Conservation (phyloP, 2,888 invertebrate genomes). For the Kryphioiulus occultus region DNA sequence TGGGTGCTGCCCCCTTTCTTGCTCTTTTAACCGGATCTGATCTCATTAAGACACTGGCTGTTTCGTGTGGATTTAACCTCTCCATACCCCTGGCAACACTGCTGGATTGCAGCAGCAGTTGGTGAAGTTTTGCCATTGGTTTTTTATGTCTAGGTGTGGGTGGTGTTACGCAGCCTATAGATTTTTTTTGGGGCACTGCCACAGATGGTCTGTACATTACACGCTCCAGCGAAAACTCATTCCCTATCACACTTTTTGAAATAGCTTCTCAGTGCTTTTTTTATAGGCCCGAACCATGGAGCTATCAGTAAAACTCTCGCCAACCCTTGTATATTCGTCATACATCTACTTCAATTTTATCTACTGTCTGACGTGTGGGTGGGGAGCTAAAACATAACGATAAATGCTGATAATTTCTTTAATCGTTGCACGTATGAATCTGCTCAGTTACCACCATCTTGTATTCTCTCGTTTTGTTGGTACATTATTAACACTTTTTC, state of each 20-base stretch:
- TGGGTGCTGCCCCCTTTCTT: neutral
- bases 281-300: neutral
- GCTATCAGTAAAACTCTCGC: neutral
- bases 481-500: no score
- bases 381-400: neutral
- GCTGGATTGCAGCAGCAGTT: neutral
- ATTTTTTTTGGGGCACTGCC: neutral
- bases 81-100: neutral
- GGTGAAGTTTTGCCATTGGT: neutral
- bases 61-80: neutral
- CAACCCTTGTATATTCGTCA: neutral
- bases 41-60: conserved; percentile 3
- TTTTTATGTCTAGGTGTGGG: neutral
- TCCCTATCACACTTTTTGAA: conserved; percentile 17
- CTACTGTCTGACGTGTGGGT: neutral
- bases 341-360: neutral
- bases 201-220: conserved; percentile 15
- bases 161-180: neutral
- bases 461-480: neutral
- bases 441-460: neutral
- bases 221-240: conserved; percentile 17
- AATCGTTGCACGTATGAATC: neutral
- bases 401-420: neutral
- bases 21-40: conserved; percentile 17
- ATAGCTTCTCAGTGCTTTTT: conserved; percentile 23